A percentile compares a stretch with the other conserved stretches of the same genome.
Evolutionary conservation across 2,888 invertebrate species (phyloP).

Genomic region (Limnephilus rhombicus): DNA sequence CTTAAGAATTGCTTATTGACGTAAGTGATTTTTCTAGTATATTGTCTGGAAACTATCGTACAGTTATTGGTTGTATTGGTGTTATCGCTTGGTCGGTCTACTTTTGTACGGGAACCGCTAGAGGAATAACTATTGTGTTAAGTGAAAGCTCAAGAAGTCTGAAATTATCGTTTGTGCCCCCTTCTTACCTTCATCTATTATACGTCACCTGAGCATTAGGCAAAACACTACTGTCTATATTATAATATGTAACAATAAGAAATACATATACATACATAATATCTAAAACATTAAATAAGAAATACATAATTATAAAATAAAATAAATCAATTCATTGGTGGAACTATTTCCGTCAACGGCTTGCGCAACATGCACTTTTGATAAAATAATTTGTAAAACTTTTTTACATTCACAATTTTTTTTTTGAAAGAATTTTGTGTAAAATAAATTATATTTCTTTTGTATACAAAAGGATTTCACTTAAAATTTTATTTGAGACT

Average conservation of each 20-base stretch:
- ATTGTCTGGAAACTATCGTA: not conserved
- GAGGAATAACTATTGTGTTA: constrained; percentile 3
- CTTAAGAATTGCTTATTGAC: too few relatives aligned
- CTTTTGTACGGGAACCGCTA: not conserved
- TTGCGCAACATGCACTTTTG: not conserved
- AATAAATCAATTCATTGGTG: not conserved
- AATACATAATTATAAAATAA: not conserved
- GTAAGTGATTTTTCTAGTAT: too few relatives aligned
- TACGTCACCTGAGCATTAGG: constrained; percentile 1
- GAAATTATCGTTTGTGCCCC: constrained; percentile 3
- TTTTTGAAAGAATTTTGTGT: not conserved
- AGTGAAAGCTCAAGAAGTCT: constrained; percentile 31
- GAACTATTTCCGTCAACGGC: not conserved
- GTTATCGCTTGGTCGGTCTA: not conserved
- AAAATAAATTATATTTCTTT: not conserved
- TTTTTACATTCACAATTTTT: not conserved
- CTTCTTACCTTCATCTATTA: constrained; percentile 1
- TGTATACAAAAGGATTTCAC: not conserved
- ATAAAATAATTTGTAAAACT: not conserved
- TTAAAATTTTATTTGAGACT: not conserved
- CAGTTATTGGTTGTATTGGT: not conserved
- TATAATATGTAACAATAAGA: not conserved
- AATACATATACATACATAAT: not conserved
- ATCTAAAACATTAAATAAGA: not conserved
- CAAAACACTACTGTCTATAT: not conserved